Evolutionary conservation across 2,113 vertebrate genomes (phyloP).

Genomic region (pig (Sus scrofa)): DNA sequence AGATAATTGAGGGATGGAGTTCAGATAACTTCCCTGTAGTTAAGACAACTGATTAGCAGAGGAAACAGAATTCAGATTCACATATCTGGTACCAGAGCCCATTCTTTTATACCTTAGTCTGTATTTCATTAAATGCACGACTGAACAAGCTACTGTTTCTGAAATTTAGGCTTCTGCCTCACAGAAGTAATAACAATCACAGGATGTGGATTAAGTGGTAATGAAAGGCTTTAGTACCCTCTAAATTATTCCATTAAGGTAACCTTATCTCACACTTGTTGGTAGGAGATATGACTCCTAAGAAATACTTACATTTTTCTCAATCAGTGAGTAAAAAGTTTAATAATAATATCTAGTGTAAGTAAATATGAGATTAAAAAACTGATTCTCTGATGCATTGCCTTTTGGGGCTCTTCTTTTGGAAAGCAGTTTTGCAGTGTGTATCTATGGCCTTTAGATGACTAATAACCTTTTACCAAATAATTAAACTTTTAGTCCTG

Average conservation of each 20-base stretch:
- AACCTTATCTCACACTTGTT: not conserved
- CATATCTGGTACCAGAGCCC: not conserved
- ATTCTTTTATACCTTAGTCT: constrained; percentile 23
- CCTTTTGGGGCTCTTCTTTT: constrained; percentile 1
- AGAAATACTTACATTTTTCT: not conserved
- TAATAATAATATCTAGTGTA: not conserved
- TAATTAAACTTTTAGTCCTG: constrained; percentile 39
- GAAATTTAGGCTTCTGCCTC: not conserved
- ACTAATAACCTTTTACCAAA: not conserved
- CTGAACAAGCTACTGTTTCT: not conserved
- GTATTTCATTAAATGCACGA: not conserved
- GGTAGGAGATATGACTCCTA: not conserved
- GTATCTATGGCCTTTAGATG: not conserved
- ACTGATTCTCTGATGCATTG: not conserved
- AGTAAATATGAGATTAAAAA: not conserved
- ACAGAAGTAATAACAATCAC: not conserved
- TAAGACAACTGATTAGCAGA: not conserved
- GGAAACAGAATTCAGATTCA: not conserved
- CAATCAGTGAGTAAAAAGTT: constrained; percentile 36
- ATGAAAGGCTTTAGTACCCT: not conserved
- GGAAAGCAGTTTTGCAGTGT: constrained; percentile 19
- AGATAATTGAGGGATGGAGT: not conserved
- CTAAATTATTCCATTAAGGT: not conserved
- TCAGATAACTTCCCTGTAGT: not conserved
- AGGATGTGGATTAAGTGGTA: not conserved